Conservation (phyloP, 2,113 vertebrate genomes). For the Pionites leucogaster region DNA sequence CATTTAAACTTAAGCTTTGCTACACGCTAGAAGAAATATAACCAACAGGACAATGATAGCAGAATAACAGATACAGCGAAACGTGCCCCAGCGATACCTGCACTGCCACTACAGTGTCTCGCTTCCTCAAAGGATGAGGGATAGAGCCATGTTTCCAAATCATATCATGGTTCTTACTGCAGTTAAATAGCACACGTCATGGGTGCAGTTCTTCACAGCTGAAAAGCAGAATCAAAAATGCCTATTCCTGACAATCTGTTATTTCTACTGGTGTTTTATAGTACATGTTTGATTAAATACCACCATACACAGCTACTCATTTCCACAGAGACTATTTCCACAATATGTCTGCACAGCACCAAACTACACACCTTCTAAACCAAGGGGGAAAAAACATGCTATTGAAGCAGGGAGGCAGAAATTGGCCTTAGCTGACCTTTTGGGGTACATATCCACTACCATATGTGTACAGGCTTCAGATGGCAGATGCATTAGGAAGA, state of each 20-base stretch:
- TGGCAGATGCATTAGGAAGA: not conserved
- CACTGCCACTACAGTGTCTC: not conserved
- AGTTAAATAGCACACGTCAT: not conserved
- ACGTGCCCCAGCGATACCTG: not conserved
- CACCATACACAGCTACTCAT: no score
- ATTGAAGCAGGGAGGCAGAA: not conserved
- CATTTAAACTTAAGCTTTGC: not conserved
- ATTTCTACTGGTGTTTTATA: not conserved
- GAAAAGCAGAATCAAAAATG: not conserved
- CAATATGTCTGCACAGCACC: not conserved
- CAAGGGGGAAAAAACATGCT: rapidly evolving
- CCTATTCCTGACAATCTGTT: not conserved
- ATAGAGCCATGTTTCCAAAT: not conserved
- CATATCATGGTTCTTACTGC: not conserved
- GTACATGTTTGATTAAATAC: rapidly evolving
- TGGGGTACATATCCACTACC: not conserved
- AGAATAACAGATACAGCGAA: not conserved
- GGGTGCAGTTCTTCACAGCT: not conserved
- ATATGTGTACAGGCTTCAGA: not conserved
- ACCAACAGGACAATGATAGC: not conserved
- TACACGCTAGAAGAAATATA: not conserved
- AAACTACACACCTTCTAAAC: not conserved
- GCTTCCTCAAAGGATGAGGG: not conserved
- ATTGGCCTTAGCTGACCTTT: not conserved
- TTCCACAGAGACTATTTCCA: not conserved